Evolutionary conservation across 2,797 vertebrate genomes (phyloP), one percentile per base, ranked within the genome.

Genomic region (Sardinella longiceps): DNA sequence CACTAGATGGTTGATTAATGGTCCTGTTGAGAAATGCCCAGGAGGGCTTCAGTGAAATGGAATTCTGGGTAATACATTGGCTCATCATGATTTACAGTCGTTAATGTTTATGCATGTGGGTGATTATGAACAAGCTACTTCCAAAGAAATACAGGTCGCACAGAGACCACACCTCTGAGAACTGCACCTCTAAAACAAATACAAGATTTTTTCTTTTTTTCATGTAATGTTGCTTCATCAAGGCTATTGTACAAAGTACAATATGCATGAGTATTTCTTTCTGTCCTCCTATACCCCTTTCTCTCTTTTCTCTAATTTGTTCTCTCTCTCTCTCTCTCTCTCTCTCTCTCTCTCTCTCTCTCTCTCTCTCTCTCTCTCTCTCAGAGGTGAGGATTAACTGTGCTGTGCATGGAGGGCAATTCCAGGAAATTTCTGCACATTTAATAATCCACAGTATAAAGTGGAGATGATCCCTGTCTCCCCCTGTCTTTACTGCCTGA

Each of bases 371-470:
- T 1, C 58, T 30, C n/a, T 14, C 60, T 63, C 30, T 15, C 84
- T 20, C 53, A 23, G 20, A 2, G 39, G 70, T 77, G 33, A 9
- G 70, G 70, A 77, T 77, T 77, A 77, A 77, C 70, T 23, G 37
- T 77, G 39, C 87, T 20, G 85, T 87, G 87, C 83, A 85, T 82
- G 88, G 87, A 63, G 81, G n/a, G 86, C 46, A 89, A 92, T 93
- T 93, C 92, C 93, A 84, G 91, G 88, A 93, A 92, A 86, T 90
- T 70, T 43, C 43, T 84, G 87, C 89, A 63, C 50, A 60, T 77
- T 91, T 91, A 91, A 91, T 92, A 92, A 91, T 88, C 81, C 80
- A 84, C 88, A 89, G 85, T 90, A 91, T 86, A 87, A 91, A 90
- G 91, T 89, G 88, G 90, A 89, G 88, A 90, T 81, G 11, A 80